Base-by-base conservation (phyloP, 2,113 vertebrate species). In the Condylura cristata region DNA sequence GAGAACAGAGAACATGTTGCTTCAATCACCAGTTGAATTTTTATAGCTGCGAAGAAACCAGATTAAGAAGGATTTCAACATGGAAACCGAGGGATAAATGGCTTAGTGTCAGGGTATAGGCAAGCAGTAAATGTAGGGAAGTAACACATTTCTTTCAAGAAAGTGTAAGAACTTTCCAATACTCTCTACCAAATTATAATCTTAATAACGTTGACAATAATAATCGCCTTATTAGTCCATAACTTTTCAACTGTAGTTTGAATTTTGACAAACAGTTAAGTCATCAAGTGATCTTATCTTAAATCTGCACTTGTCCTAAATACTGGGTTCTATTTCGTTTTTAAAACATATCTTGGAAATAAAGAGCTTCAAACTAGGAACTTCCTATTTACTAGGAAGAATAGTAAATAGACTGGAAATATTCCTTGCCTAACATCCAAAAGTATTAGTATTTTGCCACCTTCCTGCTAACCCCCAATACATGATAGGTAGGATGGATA, bases 331-430 rank as follows among this genome's bases (percentile, higher is more conserved):
- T 81, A 66, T 76, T 93, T 83, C 4, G 34, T 46, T 65, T 70
- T 74, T 81, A 53, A 68, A 91, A 68, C 3, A 41, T 32, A 86
- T 60, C 48, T 80, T 90, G 53, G 72, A 83, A 80, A 84, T 18
- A 84, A 68, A 86, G 24, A 41, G 61, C 16, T 60, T 80, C 8
- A 78, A 78, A 56, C 9, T 65, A 76, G 53, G 39, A 90, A 90
- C n/a, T n/a, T n/a, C n/a, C n/a, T n/a, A n/a, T n/a, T n/a, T n/a
- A 85, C 18, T 78, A 22, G 24, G 71, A 93, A 51, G 6, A 92
- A 78, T 24, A 90, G 51, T n/a, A 93, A 94, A 90, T 78, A 65
- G 83, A 20, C 32, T n/a, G 24, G 28, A 80, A 90, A 71, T 30
- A 34, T 18, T 3, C 6, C 39, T 63, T 56, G 20, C 18, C 4